These are phyloP conservation scores for Lates japonicus DNA, from an alignment of 2,797 vertebrate species.

Conservation along the genomic window DNA sequence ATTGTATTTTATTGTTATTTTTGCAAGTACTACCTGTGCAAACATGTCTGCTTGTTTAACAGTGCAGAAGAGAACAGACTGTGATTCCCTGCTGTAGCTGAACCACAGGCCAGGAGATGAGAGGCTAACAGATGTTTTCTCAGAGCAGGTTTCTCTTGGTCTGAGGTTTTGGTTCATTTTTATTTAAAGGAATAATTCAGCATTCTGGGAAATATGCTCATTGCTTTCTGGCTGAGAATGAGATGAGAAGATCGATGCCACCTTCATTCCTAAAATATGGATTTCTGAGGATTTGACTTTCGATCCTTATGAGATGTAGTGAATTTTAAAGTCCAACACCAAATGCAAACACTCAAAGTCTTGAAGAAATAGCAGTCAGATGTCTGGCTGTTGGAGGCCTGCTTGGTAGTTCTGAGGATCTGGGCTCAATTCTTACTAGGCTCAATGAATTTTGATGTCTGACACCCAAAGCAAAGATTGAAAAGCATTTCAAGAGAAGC, in stretches of 20 bases:
- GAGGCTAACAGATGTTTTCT: constrained; percentile 32
- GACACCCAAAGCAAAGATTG: too few species aligned
- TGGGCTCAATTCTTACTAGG: too few species aligned
- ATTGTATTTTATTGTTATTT: constrained; percentile 32
- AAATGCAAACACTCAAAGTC: too few species aligned
- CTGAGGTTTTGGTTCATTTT: constrained; percentile 20
- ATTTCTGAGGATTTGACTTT: neutral
- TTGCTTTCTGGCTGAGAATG: neutral
- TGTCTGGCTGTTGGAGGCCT: too few species aligned
- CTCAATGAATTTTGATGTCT: too few species aligned
- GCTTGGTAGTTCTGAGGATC: too few species aligned
- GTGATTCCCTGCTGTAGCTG: constrained; percentile 14
- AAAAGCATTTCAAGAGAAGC: too few species aligned
- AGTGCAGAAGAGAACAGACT: constrained; percentile 14
- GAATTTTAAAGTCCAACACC: too few species aligned
- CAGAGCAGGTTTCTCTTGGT: constrained; percentile 6
- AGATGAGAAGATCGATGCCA: neutral
- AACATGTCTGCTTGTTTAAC: constrained; percentile 36
- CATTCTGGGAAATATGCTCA: constrained; percentile 1
- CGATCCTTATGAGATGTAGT: too few species aligned
- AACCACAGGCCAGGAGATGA: constrained; percentile 19
- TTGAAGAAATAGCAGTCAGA: too few species aligned
- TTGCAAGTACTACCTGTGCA: constrained; percentile 25
- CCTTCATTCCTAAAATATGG: neutral
- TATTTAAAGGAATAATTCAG: constrained; percentile 8